A percentile compares a stretch with the other conserved stretches of the same genome.
phyloP scores from a whole-genome alignment of 1,140 invertebrate species.

The Forficula auricularia region DNA sequence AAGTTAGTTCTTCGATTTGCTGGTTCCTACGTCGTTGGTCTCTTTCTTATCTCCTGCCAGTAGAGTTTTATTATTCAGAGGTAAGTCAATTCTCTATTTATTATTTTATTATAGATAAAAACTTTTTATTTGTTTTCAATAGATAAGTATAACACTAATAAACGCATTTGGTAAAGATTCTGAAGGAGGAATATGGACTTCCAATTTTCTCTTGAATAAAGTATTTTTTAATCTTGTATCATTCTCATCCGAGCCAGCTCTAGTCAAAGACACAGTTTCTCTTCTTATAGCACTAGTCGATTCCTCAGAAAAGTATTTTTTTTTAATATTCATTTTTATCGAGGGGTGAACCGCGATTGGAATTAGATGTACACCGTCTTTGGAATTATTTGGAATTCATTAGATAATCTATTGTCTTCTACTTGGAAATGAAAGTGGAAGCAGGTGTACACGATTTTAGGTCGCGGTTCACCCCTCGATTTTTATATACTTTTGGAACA shows the following conservation, averaged over 20 bases:
- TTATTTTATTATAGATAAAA: not conserved
- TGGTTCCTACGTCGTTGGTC: constrained; percentile 69
- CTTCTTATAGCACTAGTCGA: constrained; percentile 38
- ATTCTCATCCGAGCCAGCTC: constrained; percentile 35
- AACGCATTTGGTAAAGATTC: constrained; percentile 43
- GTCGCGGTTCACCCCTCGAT: too few relatives aligned
- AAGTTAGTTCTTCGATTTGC: constrained; percentile 55
- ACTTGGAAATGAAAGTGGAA: too few relatives aligned
- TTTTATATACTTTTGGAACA: too few relatives aligned
- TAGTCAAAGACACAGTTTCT: constrained; percentile 39
- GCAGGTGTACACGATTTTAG: too few relatives aligned
- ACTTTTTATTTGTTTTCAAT: not conserved
- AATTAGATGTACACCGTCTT: too few relatives aligned
- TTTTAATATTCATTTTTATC: constrained; percentile 5
- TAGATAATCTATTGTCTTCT: too few relatives aligned
- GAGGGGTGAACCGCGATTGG: too few relatives aligned
- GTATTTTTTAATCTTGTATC: constrained; percentile 37
- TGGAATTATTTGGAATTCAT: too few relatives aligned
- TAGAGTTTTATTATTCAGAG: constrained; percentile 47
- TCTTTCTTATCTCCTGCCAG: constrained; percentile 51
- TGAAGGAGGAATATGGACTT: constrained; percentile 35
- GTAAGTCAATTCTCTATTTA: constrained; percentile 24
- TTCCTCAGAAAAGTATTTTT: constrained; percentile 34
- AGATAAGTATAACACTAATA: constrained; percentile 34
- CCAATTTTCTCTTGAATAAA: constrained; percentile 43